A percentile compares a stretch with the other conserved stretches of the same genome.
These are phyloP conservation scores for Ephydatia muelleri DNA, from an alignment of 37 sponge, comb jelly and placozoan species.

Conservation along the genomic window DNA sequence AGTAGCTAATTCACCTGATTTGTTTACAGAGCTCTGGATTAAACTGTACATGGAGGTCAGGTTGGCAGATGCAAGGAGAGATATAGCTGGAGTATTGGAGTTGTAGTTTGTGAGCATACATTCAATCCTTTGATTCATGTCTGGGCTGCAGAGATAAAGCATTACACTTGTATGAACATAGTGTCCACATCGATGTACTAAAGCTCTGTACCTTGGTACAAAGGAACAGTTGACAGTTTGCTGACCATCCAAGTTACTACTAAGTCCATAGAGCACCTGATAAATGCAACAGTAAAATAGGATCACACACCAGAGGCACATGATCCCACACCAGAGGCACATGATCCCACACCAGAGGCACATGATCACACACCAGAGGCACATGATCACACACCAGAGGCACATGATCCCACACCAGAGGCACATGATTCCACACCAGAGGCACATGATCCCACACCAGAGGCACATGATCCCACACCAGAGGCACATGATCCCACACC, in stretches of 20 bases:
- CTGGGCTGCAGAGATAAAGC: neutral
- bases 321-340: too few relatives aligned
- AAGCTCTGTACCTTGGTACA: constrained; percentile 1
- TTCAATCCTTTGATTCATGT: neutral
- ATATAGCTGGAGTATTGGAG: neutral
- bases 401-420: too few relatives aligned
- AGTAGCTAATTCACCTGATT: neutral
- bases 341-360: too few relatives aligned
- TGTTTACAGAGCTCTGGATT: neutral
- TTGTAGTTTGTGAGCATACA: neutral
- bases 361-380: too few relatives aligned
- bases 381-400: neutral
- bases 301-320: too few relatives aligned
- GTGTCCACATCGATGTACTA: too few relatives aligned
- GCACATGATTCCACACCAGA: too few relatives aligned
- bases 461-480: too few relatives aligned
- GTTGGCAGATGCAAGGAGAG: neutral
- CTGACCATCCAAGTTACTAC: neutral
- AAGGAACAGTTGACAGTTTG: constrained; percentile 6
- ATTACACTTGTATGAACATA: too few relatives aligned
- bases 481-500: too few relatives aligned
- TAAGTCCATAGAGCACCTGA: neutral
- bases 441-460: too few relatives aligned
- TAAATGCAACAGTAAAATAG: neutral
- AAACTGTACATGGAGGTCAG: neutral